phyloP scores from a whole-genome alignment of 2,113 vertebrate genomes.

The Vanacampus margaritifer region DNA sequence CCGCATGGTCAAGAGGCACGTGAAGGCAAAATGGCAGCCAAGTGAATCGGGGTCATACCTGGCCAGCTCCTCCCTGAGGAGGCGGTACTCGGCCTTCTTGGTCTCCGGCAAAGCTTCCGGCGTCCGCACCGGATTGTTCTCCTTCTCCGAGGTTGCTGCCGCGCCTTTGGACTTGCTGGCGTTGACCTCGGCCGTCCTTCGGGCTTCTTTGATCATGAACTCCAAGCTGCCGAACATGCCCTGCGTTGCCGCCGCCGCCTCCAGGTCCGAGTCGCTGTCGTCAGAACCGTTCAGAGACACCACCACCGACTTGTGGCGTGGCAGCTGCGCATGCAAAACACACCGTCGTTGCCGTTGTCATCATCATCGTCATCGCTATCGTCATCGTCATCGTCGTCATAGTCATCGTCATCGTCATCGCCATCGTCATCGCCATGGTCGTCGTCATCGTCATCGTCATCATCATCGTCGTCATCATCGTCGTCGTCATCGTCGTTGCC shows the following conservation, averaged over 20 bases:
- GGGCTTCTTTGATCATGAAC: conserved; percentile 97
- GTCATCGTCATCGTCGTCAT: background rate
- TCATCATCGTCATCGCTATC: background rate
- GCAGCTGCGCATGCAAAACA: conserved; percentile 74
- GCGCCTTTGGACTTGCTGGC: conserved; percentile 88
- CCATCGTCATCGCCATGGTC: background rate
- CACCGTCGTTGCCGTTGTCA: background rate
- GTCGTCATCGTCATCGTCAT: background rate
- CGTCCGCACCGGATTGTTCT: conserved; percentile 89
- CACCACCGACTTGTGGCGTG: conserved; percentile 93
- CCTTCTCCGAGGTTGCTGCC: conserved; percentile 78
- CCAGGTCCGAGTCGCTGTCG: conserved; percentile 91
- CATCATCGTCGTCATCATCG: background rate
- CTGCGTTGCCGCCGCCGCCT: conserved; percentile 67
- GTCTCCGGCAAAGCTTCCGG: conserved; percentile 83
- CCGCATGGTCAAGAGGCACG: too few relatives aligned
- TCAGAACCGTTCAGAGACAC: conserved; percentile 90
- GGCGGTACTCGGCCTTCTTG: conserved; percentile 84
- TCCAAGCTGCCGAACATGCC: conserved; percentile 89
- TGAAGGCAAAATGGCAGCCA: too few relatives aligned
- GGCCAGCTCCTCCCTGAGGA: conserved; percentile 86
- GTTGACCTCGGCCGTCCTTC: conserved; percentile 94
- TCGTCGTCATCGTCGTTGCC: background rate
- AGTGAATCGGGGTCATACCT: conserved; percentile 66
- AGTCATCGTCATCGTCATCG: background rate